These are phyloP conservation scores for Misgurnus anguillicaudatus DNA, from an alignment of 2,113 vertebrate species.

Conservation along the genomic window DNA sequence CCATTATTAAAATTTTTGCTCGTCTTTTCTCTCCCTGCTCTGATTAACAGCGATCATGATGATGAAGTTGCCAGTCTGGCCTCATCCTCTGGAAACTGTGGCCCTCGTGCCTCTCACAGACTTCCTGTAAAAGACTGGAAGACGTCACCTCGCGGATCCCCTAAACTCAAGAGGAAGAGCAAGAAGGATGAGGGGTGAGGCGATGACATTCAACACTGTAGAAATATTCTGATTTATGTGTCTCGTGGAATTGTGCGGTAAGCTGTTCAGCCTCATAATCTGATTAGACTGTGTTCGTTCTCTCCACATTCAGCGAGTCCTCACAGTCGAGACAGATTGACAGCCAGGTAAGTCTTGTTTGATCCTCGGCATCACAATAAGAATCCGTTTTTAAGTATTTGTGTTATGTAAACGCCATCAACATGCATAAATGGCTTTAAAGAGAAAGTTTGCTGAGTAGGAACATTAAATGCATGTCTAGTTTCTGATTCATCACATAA, in stretches of 20 bases:
- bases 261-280: slow-evolving; percentile 13
- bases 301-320: slow-evolving; percentile 70
- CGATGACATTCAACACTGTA: neutral
- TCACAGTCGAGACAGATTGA: slow-evolving; percentile 76
- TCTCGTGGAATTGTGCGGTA: slow-evolving; percentile 4
- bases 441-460: neutral
- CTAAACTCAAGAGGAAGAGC: slow-evolving; percentile 87
- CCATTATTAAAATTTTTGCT: neutral
- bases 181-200: slow-evolving; percentile 89
- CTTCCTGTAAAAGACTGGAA: slow-evolving; percentile 96
- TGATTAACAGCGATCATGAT: slow-evolving; percentile 85
- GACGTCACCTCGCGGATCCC: slow-evolving; percentile 86
- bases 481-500: slow-evolving; percentile 7
- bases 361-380: neutral
- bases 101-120: slow-evolving; percentile 82
- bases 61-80: slow-evolving; percentile 91
- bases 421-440: slow-evolving; percentile 9
- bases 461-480: neutral
- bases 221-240: slow-evolving; percentile 2
- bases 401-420: neutral
- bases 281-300: slow-evolving; percentile 18
- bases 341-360: slow-evolving; percentile 67
- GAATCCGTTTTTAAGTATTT: slow-evolving; percentile 7
- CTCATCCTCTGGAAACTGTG: slow-evolving; percentile 83
- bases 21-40: neutral